Percentiles rank a stretch among this genome's conserved stretches.
These are phyloP conservation scores for Pelodytes ibericus DNA, from an alignment of 2,797 vertebrate species.

Conservation along the genomic window DNA sequence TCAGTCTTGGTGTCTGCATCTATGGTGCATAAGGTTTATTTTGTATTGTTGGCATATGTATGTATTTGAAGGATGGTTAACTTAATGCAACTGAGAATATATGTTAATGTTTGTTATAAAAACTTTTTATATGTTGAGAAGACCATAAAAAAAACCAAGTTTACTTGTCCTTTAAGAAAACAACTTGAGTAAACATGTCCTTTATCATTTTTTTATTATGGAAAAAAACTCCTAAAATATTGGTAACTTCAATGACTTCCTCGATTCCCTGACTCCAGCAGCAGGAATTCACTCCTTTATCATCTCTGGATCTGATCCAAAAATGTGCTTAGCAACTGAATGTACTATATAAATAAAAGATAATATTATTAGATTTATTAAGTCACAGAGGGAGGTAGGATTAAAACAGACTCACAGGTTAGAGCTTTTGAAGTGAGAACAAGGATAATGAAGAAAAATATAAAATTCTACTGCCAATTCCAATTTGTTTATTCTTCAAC, in stretches of 20 bases:
- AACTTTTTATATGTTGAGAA: too few relatives aligned
- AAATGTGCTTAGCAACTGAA: slow-evolving; percentile 26
- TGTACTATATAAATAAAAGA: slow-evolving; percentile 37
- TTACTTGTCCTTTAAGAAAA: too few relatives aligned
- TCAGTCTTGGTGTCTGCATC: too few relatives aligned
- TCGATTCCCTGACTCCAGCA: too few relatives aligned
- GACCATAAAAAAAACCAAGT: too few relatives aligned
- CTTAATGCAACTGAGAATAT: too few relatives aligned
- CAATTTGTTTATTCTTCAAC: slow-evolving; percentile 12
- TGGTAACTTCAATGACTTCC: not conserved
- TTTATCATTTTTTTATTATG: not conserved
- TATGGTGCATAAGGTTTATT: too few relatives aligned
- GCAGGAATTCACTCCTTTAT: not conserved
- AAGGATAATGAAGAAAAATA: slow-evolving; percentile 19
- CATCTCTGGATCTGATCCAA: not conserved
- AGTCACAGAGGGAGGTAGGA: slow-evolving; percentile 18
- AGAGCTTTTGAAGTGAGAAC: slow-evolving; percentile 34
- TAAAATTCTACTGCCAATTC: slow-evolving; percentile 28
- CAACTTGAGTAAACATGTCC: not conserved
- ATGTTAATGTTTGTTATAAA: too few relatives aligned
- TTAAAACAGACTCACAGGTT: slow-evolving; percentile 21
- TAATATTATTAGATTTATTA: slow-evolving; percentile 40
- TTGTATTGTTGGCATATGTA: too few relatives aligned
- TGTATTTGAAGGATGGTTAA: too few relatives aligned
- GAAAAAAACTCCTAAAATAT: not conserved